A percentile compares a stretch with the other conserved stretches of the same genome.
phyloP scores from a whole-genome alignment of 2,888 invertebrate species.

The Octonoba sinensis region DNA sequence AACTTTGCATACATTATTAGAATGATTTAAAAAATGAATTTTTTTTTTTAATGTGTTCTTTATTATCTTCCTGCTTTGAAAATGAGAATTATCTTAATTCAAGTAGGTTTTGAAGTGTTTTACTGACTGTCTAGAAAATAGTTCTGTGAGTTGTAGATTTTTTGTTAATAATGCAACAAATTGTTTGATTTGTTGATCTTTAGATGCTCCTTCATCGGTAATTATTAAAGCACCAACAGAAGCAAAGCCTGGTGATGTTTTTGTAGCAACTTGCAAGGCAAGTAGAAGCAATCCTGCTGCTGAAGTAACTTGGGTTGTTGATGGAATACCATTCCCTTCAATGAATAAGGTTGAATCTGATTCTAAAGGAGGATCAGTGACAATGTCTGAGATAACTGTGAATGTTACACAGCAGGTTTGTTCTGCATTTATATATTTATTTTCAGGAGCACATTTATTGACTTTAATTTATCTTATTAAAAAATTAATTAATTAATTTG shows the following conservation, averaged over 20 bases:
- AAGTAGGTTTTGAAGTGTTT: no score
- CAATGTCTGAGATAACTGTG: constrained; percentile 88
- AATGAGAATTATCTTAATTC: no score
- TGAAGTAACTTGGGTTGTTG: constrained; percentile 72
- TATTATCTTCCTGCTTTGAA: no score
- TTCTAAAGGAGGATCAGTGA: constrained; percentile 86
- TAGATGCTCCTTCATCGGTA: constrained; percentile 91
- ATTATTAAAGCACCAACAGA: constrained; percentile 89
- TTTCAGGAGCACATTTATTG: background rate
- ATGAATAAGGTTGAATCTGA: constrained; percentile 56
- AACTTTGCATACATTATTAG: no score
- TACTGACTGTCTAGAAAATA: no score
- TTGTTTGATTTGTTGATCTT: constrained; percentile 65
- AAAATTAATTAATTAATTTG: background rate
- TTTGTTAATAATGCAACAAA: no score
- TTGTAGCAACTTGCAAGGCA: constrained; percentile 88
- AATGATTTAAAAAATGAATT: no score
- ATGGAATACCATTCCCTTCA: constrained; percentile 69
- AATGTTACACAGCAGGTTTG: constrained; percentile 70
- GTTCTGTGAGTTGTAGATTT: no score
- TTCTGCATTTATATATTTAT: constrained; percentile 13
- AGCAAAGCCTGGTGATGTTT: constrained; percentile 88
- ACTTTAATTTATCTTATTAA: background rate
- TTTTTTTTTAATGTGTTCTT: no score
- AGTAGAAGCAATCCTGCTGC: constrained; percentile 82